Conservation (phyloP, 1,140 invertebrate genomes). For the Drosophila subpulchrella region DNA sequence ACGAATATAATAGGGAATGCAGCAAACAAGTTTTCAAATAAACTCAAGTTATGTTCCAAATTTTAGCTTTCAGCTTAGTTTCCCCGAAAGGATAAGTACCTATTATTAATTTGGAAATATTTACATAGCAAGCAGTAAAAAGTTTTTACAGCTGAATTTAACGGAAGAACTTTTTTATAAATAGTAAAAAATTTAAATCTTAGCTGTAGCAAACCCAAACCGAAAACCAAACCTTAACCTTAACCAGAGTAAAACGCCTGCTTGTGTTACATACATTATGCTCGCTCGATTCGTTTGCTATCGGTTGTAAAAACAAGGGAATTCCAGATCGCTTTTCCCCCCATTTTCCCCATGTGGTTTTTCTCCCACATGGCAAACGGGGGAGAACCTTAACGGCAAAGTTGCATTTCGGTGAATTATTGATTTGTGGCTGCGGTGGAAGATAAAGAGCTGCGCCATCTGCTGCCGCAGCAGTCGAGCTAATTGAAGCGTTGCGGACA, state of each 20-base stretch:
- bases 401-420: slow-evolving; percentile 47
- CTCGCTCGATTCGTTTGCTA: slow-evolving; percentile 14
- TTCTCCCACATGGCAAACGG: background rate
- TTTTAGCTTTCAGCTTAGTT: background rate
- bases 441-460: slow-evolving; percentile 42
- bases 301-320: slow-evolving; percentile 36
- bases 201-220: slow-evolving; percentile 8
- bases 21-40: background rate
- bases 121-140: background rate
- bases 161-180: background rate
- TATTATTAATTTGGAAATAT: background rate
- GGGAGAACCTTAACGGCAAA: slow-evolving; percentile 24
- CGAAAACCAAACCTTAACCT: slow-evolving; percentile 7
- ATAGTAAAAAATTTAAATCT: slow-evolving; percentile 3
- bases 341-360: slow-evolving; percentile 31
- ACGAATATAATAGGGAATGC: background rate
- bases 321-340: background rate
- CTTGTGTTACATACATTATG: background rate
- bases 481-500: slow-evolving; percentile 42
- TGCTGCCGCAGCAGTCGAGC: slow-evolving; percentile 22
- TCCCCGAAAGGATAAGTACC: background rate
- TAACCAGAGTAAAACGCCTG: slow-evolving; percentile 12
- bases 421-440: slow-evolving; percentile 50
- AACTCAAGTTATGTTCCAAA: background rate
- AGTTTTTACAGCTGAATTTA: background rate